Evolutionary conservation across 2,888 invertebrate species (phyloP), one percentile per base, ranked within the genome.

Genomic region (Lymantria dispar): DNA sequence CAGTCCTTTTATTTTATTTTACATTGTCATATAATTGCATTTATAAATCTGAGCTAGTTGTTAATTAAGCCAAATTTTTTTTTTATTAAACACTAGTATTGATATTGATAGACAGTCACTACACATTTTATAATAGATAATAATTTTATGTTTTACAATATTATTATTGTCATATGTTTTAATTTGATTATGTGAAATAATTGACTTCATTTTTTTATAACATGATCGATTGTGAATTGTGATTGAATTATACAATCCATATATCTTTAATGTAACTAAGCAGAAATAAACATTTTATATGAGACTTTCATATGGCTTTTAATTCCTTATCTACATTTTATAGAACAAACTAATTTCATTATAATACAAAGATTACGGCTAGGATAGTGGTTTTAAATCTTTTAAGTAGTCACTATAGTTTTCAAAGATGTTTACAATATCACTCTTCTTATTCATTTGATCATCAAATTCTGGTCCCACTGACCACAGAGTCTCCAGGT

Each of bases 401-500:
- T 92, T 88, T 44, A 95, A 87, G 65, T 94, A 94, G 43, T 92
- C 78, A 56, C 94, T 93, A 76, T 95, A 95, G 72, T 93, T 93
- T 66, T 95, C 93, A 68, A 95, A 92, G 55, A 96, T 92, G 62
- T 94, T 93, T 1, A 92, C 83, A 29, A 94, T 81, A 45, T 94
- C 92, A 85, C 94, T 93, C 10, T 91, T 92, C 71, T 93, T 93
- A 64, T 94, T 94, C 30, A 83, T 92, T 74, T 95, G 92, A 41
- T 93, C 93, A 82, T 98, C 98, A 91, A 93, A 96, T 71, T 96
- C 92, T 0, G 94, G 85, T 1, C 98, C 98, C 13, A 98, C 94
- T 38, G 96, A 93, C 99, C 98, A 99, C 36, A 99, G 85, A 0
- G 95, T 95, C 83, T 99, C 99, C 59, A 99, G 91, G 83, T 98